Evolutionary conservation across 2,113 vertebrate genomes (phyloP).

Genomic region (Piprites chloris): DNA sequence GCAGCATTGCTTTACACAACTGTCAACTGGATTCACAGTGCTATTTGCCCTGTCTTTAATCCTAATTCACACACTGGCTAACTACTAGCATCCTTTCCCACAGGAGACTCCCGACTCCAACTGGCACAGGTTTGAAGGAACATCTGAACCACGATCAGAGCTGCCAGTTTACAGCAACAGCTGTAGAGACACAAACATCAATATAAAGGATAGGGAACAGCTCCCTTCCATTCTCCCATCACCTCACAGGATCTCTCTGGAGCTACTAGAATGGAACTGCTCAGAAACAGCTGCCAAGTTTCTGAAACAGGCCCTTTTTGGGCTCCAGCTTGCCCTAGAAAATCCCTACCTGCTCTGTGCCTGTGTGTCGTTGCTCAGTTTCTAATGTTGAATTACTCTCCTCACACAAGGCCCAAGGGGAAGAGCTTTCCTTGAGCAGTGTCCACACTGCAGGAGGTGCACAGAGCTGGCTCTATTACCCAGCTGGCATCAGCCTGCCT

Average conservation of each 20-base stretch:
- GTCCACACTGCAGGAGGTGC: background rate
- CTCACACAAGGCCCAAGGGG: background rate
- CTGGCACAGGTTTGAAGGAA: background rate
- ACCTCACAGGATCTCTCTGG: background rate
- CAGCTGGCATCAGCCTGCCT: background rate
- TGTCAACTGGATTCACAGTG: conserved; percentile 17
- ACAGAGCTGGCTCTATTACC: background rate
- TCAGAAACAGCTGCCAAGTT: background rate
- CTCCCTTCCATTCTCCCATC: background rate
- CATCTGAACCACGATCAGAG: background rate
- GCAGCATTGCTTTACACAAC: background rate
- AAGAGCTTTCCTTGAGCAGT: background rate
- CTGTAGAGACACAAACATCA: background rate
- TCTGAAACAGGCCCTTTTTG: background rate
- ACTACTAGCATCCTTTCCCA: background rate
- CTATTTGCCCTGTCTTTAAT: background rate
- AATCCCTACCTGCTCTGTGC: background rate
- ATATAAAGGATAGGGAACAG: background rate
- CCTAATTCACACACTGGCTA: conserved; percentile 3
- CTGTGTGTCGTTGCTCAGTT: background rate
- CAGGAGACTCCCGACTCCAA: background rate
- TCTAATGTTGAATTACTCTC: background rate
- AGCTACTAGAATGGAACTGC: background rate
- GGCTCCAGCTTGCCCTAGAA: background rate
- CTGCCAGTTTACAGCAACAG: background rate